These are phyloP conservation scores for Drosophila cognata DNA, from an alignment of 2,888 invertebrate genomes.

Conservation along the genomic window DNA sequence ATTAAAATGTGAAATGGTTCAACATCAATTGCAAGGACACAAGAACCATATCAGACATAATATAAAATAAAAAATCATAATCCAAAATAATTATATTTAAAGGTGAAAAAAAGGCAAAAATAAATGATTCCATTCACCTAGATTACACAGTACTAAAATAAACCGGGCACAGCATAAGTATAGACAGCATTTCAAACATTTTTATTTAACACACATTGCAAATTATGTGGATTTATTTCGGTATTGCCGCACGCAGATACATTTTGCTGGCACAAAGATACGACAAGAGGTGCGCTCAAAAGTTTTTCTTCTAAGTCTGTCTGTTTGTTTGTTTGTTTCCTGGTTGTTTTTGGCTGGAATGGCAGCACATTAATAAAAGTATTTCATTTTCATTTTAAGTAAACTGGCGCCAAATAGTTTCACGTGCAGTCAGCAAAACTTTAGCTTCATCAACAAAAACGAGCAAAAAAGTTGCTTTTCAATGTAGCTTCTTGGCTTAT, in stretches of 20 bases:
- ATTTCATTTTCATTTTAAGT: conserved; percentile 61
- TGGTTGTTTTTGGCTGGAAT: conserved; percentile 5
- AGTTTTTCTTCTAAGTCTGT: conserved; percentile 10
- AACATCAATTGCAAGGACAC: not conserved
- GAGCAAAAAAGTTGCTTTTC: conserved; percentile 44
- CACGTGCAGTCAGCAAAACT: conserved; percentile 56
- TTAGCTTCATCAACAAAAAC: conserved; percentile 56
- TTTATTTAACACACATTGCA: conserved; percentile 47
- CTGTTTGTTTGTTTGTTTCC: conserved; percentile 7
- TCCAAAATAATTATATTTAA: not conserved
- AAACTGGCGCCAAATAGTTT: conserved; percentile 66
- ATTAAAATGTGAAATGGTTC: not conserved
- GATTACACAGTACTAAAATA: conserved; percentile 21
- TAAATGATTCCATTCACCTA: not conserved
- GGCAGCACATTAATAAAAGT: conserved; percentile 64
- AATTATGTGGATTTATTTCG: conserved; percentile 72
- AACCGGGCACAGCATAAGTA: conserved; percentile 27
- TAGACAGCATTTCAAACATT: conserved; percentile 44
- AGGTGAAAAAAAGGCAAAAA: not conserved
- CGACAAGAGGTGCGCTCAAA: conserved; percentile 13
- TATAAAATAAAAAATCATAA: not conserved
- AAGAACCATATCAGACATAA: not conserved
- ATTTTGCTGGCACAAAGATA: conserved; percentile 18
- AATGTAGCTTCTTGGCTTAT: conserved; percentile 39
- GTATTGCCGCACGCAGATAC: conserved; percentile 25